A percentile compares a stretch with the other conserved stretches of the same genome.
phyloP scores from a whole-genome alignment of 64 coral and sea anemone genomes.

The Acropora tenuis region DNA sequence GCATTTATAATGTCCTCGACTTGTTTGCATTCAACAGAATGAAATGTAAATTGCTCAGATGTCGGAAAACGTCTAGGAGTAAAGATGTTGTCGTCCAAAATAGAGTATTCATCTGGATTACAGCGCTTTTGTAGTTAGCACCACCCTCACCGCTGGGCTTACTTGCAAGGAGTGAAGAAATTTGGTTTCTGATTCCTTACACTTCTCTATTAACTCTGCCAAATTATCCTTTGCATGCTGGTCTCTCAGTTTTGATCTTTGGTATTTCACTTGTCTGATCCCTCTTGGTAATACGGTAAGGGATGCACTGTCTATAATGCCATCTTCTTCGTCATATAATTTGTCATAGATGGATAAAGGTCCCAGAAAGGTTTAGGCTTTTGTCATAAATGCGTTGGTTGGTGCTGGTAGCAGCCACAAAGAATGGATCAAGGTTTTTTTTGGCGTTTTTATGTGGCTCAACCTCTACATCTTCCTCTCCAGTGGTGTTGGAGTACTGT shows the following conservation, averaged over 20 bases:
- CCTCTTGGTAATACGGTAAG: background rate
- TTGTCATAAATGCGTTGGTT: background rate
- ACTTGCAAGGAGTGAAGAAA: background rate
- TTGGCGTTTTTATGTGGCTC: slow-evolving; percentile 4
- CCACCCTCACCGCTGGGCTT: background rate
- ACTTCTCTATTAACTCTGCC: background rate
- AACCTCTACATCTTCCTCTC: background rate
- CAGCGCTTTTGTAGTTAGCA: slow-evolving; percentile 14
- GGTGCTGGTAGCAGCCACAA: background rate
- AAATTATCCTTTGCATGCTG: background rate
- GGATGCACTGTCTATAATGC: background rate
- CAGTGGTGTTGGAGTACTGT: background rate
- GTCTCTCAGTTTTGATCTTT: background rate
- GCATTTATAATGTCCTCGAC: too few species aligned
- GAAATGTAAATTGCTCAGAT: too few species aligned
- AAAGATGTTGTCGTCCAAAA: too few species aligned
- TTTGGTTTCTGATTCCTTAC: background rate
- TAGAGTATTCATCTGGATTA: too few species aligned
- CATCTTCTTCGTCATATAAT: background rate
- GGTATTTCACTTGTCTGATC: background rate
- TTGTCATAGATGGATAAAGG: background rate
- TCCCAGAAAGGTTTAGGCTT: background rate
- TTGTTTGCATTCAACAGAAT: too few species aligned
- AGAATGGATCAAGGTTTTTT: background rate
- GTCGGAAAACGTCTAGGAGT: too few species aligned